Evolutionary conservation across 2,888 invertebrate species (phyloP).

Genomic region (Polia nebulosa): DNA sequence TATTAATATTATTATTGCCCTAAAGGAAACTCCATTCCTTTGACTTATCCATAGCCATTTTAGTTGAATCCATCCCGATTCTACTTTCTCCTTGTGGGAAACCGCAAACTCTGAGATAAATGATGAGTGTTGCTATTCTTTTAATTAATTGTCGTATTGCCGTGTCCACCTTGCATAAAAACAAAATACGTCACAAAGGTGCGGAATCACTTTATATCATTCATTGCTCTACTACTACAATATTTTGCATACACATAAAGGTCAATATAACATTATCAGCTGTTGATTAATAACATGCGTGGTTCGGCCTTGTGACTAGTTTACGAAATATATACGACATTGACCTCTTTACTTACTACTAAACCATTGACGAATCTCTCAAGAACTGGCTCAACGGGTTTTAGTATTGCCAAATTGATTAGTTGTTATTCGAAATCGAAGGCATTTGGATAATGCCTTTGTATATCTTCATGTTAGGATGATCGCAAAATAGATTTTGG

Average conservation of each 20-base stretch:
- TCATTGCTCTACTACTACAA: background rate
- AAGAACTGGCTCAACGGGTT: conserved; percentile 18
- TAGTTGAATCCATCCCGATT: too few species aligned
- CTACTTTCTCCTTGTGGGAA: too few species aligned
- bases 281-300: conserved; percentile 16
- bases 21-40: too few species aligned
- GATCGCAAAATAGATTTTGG: background rate
- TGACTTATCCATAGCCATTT: too few species aligned
- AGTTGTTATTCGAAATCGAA: conserved; percentile 5
- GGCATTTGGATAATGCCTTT: background rate
- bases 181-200: too few species aligned
- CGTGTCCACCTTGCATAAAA: too few species aligned
- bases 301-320: conserved; percentile 39
- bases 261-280: conserved; percentile 42
- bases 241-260: conserved; percentile 18
- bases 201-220: background rate
- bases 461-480: background rate
- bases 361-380: conserved; percentile 7
- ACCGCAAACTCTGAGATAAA: too few species aligned
- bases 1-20: too few species aligned
- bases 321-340: conserved; percentile 40
- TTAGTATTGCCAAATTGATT: conserved; percentile 20
- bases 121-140: too few species aligned
- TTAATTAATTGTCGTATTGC: too few species aligned
- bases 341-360: conserved; percentile 46